phyloP scores from a whole-genome alignment of 2,888 invertebrate genomes.

The Torymus aiolomorphi region DNA sequence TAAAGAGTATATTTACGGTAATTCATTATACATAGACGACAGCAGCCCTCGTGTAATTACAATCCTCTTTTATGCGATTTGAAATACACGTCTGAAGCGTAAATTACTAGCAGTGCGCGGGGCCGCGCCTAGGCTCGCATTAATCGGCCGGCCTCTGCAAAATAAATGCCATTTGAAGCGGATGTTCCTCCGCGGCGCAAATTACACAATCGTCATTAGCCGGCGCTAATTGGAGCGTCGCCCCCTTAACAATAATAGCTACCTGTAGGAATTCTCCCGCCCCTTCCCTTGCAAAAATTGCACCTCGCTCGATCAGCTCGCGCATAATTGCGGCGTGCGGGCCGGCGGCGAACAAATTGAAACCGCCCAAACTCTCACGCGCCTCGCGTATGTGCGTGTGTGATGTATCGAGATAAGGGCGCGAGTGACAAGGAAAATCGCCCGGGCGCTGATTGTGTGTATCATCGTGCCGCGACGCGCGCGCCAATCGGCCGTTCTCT shows the following conservation, averaged over 20 bases:
- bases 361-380: background rate
- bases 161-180: too few species aligned
- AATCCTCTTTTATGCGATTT: too few species aligned
- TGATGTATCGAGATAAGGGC: constrained; percentile 13
- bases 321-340: constrained; percentile 19
- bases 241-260: constrained; percentile 1
- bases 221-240: constrained; percentile 1
- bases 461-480: too few species aligned
- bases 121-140: too few species aligned
- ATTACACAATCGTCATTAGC: background rate
- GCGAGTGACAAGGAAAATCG: background rate
- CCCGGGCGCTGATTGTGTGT: too few species aligned
- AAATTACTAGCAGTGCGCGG: too few species aligned
- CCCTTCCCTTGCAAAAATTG: background rate
- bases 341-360: constrained; percentile 10
- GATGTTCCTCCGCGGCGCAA: background rate
- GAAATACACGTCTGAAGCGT: too few species aligned
- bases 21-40: too few species aligned
- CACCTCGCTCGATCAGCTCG: constrained; percentile 10
- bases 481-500: background rate
- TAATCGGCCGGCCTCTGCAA: too few species aligned
- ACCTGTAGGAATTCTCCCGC: background rate
- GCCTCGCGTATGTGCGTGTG: background rate
- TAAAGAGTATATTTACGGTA: too few species aligned
- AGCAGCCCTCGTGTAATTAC: too few species aligned